Evolutionary conservation across 2,888 invertebrate genomes (phyloP), one percentile per base, ranked within the genome.

Genomic region (Junonia oenone): DNA sequence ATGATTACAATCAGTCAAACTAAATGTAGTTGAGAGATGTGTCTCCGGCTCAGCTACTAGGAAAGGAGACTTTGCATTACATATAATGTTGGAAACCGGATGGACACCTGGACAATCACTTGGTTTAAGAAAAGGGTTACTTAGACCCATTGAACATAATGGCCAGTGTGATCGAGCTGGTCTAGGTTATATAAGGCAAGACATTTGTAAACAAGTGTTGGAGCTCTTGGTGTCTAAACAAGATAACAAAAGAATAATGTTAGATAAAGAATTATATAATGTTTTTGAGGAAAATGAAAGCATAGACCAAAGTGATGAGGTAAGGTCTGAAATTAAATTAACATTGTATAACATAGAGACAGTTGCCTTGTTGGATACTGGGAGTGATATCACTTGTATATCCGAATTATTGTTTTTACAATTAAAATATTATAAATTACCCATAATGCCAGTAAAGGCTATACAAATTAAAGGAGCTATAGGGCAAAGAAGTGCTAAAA

Each of bases 381-480:
- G n/a, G n/a, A n/a, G n/a, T n/a, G n/a, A n/a, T n/a, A n/a, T n/a
- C n/a, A n/a, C n/a, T 61, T 59, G 61, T 40, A 55, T 63, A 0
- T 60, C 63, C 0, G 51, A 53, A 3, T 13, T 19, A 11, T 15
- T 37, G 19, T 48, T 35, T 35, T 11, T 48, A n/a, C 17, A 48
- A 19, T n/a, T 37, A 5, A 37, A 48, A 11, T n/a, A 19, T n/a
- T 37, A 11, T 35, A 48, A 48, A 14, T 48, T 59, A 1, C 47
- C 55, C n/a, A n/a, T n/a, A n/a, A n/a, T n/a, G n/a, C n/a, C n/a
- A n/a, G n/a, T n/a, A n/a, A n/a, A n/a, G n/a, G 19, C 59, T 2
- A 29, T 61, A 15, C 59, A 58, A n/a, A 58, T 64, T n/a, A 40
- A 43, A 14, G 55, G 58, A 0, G 62, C 62, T 0, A 31, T 58